phyloP scores from a whole-genome alignment of 2,797 vertebrate genomes.

The Capromys pilorides region DNA sequence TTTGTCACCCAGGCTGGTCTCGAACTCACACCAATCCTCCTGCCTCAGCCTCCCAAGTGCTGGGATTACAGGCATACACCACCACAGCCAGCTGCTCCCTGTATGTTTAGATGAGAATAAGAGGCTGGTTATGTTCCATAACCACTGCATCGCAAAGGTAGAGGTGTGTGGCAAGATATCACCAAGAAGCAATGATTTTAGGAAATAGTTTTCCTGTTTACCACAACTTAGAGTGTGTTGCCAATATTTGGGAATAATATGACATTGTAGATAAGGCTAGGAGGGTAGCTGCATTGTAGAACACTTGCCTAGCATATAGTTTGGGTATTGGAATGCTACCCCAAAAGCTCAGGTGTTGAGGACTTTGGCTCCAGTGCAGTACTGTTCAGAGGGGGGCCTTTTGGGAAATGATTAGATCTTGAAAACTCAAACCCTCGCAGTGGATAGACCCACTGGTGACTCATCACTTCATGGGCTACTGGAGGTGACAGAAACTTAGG shows the following conservation, averaged over 20 bases:
- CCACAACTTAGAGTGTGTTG: neutral
- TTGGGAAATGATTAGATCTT: neutral
- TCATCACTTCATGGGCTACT: neutral
- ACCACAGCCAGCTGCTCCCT: neutral
- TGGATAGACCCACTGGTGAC: neutral
- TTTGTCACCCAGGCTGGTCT: too few relatives aligned
- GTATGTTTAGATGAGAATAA: slow-evolving; percentile 75
- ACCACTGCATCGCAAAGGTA: slow-evolving; percentile 83
- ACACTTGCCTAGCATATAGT: neutral
- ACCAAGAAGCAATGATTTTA: slow-evolving; percentile 76
- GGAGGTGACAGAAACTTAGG: neutral
- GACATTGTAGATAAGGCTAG: neutral
- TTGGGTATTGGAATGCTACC: neutral
- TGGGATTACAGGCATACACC: too few relatives aligned
- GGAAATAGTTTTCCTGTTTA: slow-evolving; percentile 59
- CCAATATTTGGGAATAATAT: neutral
- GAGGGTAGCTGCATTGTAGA: neutral
- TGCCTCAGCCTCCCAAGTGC: too few relatives aligned
- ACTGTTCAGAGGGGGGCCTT: neutral
- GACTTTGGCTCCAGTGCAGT: neutral
- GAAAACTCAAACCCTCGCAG: neutral
- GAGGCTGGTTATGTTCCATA: slow-evolving; percentile 81
- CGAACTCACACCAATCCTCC: too few relatives aligned
- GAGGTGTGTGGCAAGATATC: slow-evolving; percentile 63
- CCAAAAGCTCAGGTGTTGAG: neutral